A percentile compares a stretch with the other conserved stretches of the same genome.
Evolutionary conservation across 2,888 invertebrate genomes (phyloP).

Genomic region (Parelbella ahira): DNA sequence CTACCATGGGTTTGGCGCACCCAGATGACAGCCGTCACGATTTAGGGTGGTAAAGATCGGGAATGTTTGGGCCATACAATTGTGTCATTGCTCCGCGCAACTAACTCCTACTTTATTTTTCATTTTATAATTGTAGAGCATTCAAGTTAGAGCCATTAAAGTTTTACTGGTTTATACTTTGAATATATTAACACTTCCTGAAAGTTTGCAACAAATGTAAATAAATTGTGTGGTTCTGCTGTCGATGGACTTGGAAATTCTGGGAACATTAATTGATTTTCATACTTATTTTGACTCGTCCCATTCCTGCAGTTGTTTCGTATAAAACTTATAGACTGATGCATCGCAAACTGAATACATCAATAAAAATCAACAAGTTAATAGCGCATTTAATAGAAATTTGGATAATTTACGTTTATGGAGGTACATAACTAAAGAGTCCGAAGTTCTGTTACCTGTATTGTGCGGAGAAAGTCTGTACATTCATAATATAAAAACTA

Average conservation of each 20-base stretch:
- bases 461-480: constrained; percentile 14
- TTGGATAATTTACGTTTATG: constrained; percentile 6
- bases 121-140: constrained; percentile 5
- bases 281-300: constrained; percentile 2
- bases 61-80: constrained; percentile 21
- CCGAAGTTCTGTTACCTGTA: constrained; percentile 15
- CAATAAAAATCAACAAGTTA: too few relatives aligned
- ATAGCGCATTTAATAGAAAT: constrained; percentile 6
- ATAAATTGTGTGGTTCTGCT: constrained; percentile 1
- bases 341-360: too few relatives aligned
- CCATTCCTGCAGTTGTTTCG: constrained; percentile 12
- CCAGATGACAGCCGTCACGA: constrained; percentile 34
- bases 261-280: constrained; percentile 19
- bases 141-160: background rate
- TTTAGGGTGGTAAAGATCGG: constrained; percentile 33
- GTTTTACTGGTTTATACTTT: background rate
- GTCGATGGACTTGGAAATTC: constrained; percentile 8
- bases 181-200: constrained; percentile 7
- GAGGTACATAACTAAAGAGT: background rate
- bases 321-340: too few relatives aligned
- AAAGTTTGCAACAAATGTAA: constrained; percentile 4
- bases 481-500: constrained; percentile 14
- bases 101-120: constrained; percentile 15
- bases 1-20: constrained; percentile 34
- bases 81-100: constrained; percentile 21